Conservation (phyloP, 1,140 invertebrate species). For the Leptestheria dahalacensis region DNA sequence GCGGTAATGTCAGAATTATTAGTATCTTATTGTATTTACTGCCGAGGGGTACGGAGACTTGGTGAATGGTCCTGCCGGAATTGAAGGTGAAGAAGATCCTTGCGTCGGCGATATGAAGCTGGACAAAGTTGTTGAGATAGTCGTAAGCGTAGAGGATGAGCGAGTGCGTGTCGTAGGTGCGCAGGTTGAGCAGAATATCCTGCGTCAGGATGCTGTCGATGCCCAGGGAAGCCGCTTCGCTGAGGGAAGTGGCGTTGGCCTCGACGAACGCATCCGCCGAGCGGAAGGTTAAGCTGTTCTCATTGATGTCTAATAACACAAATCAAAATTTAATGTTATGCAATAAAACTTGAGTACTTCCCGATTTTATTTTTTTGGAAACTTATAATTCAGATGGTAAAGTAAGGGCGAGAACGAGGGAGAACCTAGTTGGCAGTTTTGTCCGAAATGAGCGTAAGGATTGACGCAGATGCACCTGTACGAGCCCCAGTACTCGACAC, state of each 20-base stretch:
- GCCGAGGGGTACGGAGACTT: slow-evolving; percentile 54
- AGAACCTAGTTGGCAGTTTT: slow-evolving; percentile 77
- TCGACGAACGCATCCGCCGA: slow-evolving; percentile 59
- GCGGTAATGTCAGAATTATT: too few relatives aligned
- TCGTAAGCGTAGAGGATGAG: slow-evolving; percentile 81
- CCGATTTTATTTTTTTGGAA: not conserved
- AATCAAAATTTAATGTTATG: slow-evolving; percentile 23
- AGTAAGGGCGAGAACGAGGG: slow-evolving; percentile 16
- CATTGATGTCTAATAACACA: slow-evolving; percentile 85
- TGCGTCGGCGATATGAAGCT: slow-evolving; percentile 64
- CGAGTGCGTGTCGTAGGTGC: slow-evolving; percentile 67
- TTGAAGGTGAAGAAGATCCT: slow-evolving; percentile 70
- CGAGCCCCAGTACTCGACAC: slow-evolving; percentile 80
- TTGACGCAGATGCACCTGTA: slow-evolving; percentile 61
- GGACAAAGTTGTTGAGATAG: slow-evolving; percentile 84
- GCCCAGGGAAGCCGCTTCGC: slow-evolving; percentile 39
- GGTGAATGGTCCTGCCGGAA: slow-evolving; percentile 57
- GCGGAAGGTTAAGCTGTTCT: slow-evolving; percentile 74
- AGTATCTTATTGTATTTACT: slow-evolving; percentile 25
- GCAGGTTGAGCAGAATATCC: slow-evolving; percentile 66
- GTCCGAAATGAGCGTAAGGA: slow-evolving; percentile 74
- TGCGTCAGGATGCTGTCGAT: slow-evolving; percentile 55
- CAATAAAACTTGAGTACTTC: not conserved
- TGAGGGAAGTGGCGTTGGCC: slow-evolving; percentile 44
- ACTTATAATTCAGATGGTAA: not conserved